Percentiles rank a stretch among this genome's conserved stretches.
These are phyloP conservation scores for Acanthurus leucopareius DNA, from an alignment of 2,797 vertebrate genomes.

Conservation along the genomic window DNA sequence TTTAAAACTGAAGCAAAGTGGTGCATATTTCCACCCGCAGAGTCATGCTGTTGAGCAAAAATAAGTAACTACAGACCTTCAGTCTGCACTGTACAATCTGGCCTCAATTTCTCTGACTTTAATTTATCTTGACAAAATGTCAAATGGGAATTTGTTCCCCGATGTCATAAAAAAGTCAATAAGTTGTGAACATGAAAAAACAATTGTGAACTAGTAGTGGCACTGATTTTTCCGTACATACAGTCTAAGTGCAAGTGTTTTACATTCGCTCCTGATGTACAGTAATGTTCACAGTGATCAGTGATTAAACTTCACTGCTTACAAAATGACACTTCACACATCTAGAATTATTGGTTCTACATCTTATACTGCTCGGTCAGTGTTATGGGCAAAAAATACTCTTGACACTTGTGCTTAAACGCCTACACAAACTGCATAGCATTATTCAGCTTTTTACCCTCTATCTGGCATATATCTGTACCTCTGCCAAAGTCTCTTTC, in stretches of 20 bases:
- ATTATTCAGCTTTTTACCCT: constrained; percentile 66
- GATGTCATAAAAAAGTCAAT: neutral
- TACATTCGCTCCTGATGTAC: neutral
- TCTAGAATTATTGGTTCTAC: constrained; percentile 30
- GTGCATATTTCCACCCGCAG: too few species aligned
- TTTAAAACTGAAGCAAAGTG: too few species aligned
- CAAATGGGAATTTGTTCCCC: neutral
- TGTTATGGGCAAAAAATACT: constrained; percentile 29
- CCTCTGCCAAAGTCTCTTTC: constrained; percentile 55
- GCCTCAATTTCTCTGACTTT: too few species aligned
- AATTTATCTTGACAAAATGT: too few species aligned
- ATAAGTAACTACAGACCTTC: too few species aligned
- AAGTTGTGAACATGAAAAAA: neutral
- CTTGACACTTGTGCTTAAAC: constrained; percentile 21
- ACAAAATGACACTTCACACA: constrained; percentile 12
- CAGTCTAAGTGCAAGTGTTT: neutral
- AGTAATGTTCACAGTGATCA: constrained; percentile 9
- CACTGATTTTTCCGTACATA: neutral
- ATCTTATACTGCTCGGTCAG: constrained; percentile 24
- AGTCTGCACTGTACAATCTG: too few species aligned
- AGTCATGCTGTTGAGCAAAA: too few species aligned
- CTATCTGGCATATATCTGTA: constrained; percentile 57
- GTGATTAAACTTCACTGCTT: constrained; percentile 29
- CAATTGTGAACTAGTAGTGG: neutral
- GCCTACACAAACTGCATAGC: constrained; percentile 49